Evolutionary conservation across 2,113 vertebrate species (phyloP).

Genomic region (Tapirus terrestris): DNA sequence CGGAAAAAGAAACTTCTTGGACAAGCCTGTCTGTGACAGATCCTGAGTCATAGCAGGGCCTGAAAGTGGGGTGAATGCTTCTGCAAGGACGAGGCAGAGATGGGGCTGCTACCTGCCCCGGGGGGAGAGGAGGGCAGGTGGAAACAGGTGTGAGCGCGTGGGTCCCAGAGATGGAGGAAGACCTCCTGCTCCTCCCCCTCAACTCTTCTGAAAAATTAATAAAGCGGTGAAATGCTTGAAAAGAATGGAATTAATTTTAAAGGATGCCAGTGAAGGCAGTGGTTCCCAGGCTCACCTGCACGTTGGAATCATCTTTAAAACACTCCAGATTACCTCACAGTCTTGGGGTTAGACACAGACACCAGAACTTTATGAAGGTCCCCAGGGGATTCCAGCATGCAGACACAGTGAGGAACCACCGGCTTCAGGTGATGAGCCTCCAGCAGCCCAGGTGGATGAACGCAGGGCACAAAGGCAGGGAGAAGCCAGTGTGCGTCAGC

Average conservation of each 20-base stretch:
- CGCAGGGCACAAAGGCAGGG: neutral
- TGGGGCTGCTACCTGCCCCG: neutral
- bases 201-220: neutral
- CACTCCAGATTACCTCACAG: neutral
- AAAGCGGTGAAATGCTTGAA: neutral
- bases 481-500: neutral
- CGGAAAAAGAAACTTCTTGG: neutral
- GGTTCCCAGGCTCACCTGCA: neutral
- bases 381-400: fast-evolving
- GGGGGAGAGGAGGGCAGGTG: neutral
- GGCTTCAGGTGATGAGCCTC: neutral
- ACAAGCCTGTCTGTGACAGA: neutral
- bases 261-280: neutral
- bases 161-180: neutral
- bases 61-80: neutral
- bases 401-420: neutral
- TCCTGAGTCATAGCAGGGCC: neutral
- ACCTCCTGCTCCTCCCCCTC: neutral
- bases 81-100: neutral
- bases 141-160: neutral
- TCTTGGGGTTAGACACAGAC: neutral
- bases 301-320: neutral
- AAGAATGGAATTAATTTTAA: neutral
- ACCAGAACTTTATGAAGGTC: neutral
- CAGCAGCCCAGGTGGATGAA: neutral